These are phyloP conservation scores for Bellardia bayeri DNA, from an alignment of 2,888 invertebrate genomes.

Conservation along the genomic window DNA sequence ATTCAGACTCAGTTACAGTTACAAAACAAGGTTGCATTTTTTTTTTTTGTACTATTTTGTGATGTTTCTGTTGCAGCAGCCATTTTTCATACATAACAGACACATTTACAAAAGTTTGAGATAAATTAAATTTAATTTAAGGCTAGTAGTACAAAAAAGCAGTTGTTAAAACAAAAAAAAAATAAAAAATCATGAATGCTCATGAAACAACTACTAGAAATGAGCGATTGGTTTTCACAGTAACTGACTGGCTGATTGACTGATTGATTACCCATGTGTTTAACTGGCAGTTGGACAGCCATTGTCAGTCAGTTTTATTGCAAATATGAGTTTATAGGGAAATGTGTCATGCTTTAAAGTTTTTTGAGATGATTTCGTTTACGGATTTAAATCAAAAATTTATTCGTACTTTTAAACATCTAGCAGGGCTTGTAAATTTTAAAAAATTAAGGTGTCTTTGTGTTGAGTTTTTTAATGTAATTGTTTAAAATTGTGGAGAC, in stretches of 20 bases:
- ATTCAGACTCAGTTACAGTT: slow-evolving; percentile 20
- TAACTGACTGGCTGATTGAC: slow-evolving; percentile 27
- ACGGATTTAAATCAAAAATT: neutral
- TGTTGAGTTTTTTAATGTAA: too few species aligned
- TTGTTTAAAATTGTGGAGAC: neutral
- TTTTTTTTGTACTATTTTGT: neutral
- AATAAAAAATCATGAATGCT: neutral
- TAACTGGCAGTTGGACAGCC: neutral
- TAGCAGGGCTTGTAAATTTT: neutral
- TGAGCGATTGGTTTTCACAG: slow-evolving; percentile 18
- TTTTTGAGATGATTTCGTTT: too few species aligned
- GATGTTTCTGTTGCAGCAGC: slow-evolving; percentile 29
- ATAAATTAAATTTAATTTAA: slow-evolving; percentile 14
- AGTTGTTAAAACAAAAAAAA: slow-evolving; percentile 14
- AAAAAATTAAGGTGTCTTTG: too few species aligned
- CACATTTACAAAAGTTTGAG: neutral
- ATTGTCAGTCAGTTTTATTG: slow-evolving; percentile 18
- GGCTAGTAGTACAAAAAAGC: slow-evolving; percentile 19
- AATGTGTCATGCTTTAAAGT: slow-evolving; percentile 38
- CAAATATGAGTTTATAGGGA: slow-evolving; percentile 27
- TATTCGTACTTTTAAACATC: neutral
- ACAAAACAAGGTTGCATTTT: slow-evolving; percentile 45
- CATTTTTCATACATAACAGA: slow-evolving; percentile 16
- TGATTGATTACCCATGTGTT: neutral
- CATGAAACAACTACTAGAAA: slow-evolving; percentile 30